Conservation (phyloP, 1,140 invertebrate genomes). For the Archivesica marissinica region DNA sequence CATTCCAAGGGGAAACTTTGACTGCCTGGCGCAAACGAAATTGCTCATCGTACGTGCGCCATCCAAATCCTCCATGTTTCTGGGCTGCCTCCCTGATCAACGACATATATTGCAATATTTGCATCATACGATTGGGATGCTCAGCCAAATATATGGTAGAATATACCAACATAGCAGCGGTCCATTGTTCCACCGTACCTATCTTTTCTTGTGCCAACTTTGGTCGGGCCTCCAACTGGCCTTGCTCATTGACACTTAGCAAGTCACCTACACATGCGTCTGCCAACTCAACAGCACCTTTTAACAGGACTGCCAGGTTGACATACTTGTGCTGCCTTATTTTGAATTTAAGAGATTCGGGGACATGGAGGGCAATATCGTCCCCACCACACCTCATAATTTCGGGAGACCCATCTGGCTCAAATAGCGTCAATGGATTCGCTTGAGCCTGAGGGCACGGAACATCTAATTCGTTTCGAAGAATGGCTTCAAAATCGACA, state of each 20-base stretch:
- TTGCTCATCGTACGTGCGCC: slow-evolving; percentile 31
- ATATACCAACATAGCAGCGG: background rate
- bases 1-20: background rate
- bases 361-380: slow-evolving; percentile 3
- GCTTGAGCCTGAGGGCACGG: no score
- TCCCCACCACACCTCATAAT: slow-evolving; percentile 5
- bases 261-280: background rate
- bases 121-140: background rate
- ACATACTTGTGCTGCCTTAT: background rate
- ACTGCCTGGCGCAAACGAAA: slow-evolving; percentile 9
- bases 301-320: slow-evolving; percentile 5
- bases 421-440: no score
- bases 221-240: background rate
- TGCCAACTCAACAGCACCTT: slow-evolving; percentile 19
- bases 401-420: no score
- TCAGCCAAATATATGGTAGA: background rate
- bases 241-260: background rate
- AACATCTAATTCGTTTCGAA: no score
- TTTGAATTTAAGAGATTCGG: background rate
- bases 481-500: no score
- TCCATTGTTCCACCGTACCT: background rate
- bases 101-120: slow-evolving; percentile 3
- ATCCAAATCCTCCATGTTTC: background rate
- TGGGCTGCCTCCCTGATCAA: slow-evolving; percentile 5
- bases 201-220: background rate